Conservation (phyloP, 1,140 invertebrate genomes). For the Drosophila chauvacae region DNA sequence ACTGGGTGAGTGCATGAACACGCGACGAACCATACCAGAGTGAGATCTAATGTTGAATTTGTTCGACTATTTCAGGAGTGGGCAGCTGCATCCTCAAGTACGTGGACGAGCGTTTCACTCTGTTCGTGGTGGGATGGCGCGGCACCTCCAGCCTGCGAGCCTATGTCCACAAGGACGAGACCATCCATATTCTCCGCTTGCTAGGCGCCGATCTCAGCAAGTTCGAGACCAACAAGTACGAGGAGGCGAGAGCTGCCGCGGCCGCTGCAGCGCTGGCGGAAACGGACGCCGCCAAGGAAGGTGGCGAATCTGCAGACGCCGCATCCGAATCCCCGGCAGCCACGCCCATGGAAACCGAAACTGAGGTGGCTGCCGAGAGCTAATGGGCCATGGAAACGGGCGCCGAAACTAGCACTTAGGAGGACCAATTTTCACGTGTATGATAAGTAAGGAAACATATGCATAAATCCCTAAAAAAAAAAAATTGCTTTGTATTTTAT, state of each 20-base stretch:
- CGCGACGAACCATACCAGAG: too few relatives aligned
- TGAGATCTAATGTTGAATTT: neutral
- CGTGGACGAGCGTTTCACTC: constrained; percentile 86
- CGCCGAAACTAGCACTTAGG: constrained; percentile 5
- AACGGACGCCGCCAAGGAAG: constrained; percentile 14
- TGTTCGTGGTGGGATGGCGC: constrained; percentile 94
- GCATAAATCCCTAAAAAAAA: neutral
- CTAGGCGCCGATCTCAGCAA: constrained; percentile 93
- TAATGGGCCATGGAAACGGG: neutral
- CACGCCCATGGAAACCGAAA: constrained; percentile 22
- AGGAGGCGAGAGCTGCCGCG: constrained; percentile 73
- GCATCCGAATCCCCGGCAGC: neutral
- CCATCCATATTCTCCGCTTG: constrained; percentile 93
- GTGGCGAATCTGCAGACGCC: neutral
- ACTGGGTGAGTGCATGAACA: constrained; percentile 86
- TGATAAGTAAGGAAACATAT: constrained; percentile 8
- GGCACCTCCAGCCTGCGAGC: constrained; percentile 94
- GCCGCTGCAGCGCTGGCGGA: constrained; percentile 37
- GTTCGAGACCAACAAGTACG: constrained; percentile 85
- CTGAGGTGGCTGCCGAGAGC: constrained; percentile 9
- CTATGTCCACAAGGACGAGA: constrained; percentile 93
- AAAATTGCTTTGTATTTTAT: neutral
- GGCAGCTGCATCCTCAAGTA: constrained; percentile 92
- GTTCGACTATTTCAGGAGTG: constrained; percentile 85
- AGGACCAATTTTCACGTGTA: constrained; percentile 17